A percentile compares a stretch with the other conserved stretches of the same genome.
phyloP scores from a whole-genome alignment of 2,888 invertebrate species.

The Nomada ferruginata region DNA sequence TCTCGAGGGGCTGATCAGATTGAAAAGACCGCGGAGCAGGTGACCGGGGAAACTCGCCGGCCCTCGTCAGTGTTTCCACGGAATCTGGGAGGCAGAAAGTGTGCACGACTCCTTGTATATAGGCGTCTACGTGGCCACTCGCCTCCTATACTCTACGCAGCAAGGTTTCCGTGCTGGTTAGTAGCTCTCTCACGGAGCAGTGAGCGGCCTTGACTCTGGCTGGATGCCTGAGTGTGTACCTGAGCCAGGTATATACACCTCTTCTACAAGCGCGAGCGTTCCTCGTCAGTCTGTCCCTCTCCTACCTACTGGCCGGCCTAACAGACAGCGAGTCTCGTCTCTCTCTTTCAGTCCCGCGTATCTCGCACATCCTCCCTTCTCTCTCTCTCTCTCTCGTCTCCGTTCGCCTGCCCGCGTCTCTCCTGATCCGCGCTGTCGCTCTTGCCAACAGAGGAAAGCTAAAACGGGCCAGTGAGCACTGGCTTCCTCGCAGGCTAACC shows the following conservation, averaged over 20 bases:
- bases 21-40: too few species aligned
- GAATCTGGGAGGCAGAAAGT: slow-evolving; percentile 30
- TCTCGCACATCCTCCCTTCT: slow-evolving; percentile 30
- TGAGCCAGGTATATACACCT: background rate
- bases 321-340: slow-evolving; percentile 60
- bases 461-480: slow-evolving; percentile 72
- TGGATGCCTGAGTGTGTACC: slow-evolving; percentile 56
- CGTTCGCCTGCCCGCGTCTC: slow-evolving; percentile 49
- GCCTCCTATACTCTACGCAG: slow-evolving; percentile 50
- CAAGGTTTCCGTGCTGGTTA: slow-evolving; percentile 68
- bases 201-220: slow-evolving; percentile 90
- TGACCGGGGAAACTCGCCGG: background rate
- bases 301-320: slow-evolving; percentile 50
- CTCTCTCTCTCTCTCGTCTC: slow-evolving; percentile 50
- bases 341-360: slow-evolving; percentile 4
- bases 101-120: slow-evolving; percentile 12
- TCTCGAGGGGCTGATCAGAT: too few species aligned
- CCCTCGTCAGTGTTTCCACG: background rate
- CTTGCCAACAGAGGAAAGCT: slow-evolving; percentile 66
- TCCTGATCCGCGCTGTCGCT: slow-evolving; percentile 55
- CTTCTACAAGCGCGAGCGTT: slow-evolving; percentile 34
- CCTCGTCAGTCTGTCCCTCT: slow-evolving; percentile 53
- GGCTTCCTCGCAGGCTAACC: slow-evolving; percentile 40
- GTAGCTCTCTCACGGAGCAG: slow-evolving; percentile 86
- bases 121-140: slow-evolving; percentile 26